Base-by-base conservation (phyloP, 1,140 invertebrate genomes). In the Lysiphlebus fabarum region DNA sequence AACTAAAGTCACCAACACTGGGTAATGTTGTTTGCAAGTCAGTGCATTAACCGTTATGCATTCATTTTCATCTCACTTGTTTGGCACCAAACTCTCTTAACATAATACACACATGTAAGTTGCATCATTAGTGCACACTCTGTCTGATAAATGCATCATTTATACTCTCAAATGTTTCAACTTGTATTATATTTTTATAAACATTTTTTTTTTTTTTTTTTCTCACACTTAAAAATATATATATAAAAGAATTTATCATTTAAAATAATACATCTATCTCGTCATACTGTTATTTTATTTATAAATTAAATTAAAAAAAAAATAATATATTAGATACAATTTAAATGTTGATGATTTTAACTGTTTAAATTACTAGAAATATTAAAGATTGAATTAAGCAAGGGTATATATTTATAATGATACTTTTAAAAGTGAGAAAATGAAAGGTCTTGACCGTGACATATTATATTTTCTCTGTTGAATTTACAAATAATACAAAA, bases 11-110 rank as follows among this genome's bases (percentile, higher is more conserved):
- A 33, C 48, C 48, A 17, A 65, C 65, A 65, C 66, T 61, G 62
- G 64, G 68, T 62, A n/a, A 70, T 70, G 68, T 67, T 68, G 47
- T 51, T 63, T 54, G 33, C 45, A 10, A 10, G 8, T 12, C 48
- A 45, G 34, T 48, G 38, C n/a, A n/a, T 8, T n/a, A 38, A 51
- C 49, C 49, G 49, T 51, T 51, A 51, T 47, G 4, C 36, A 40
- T 40, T 8, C 38, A 10, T 51, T 38, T n/a, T 17, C 17, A 17
- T 17, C 17, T 17, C 17, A 17, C 17, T 17, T 17, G 17, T 17
- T 17, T 17, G 1, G 17, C 1, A 17, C 1, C 3, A 17, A 17
- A 17, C 36, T 11, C 38, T 51, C 49, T 51, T 14, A 34, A 51
- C 49, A 38, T 36, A 51, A 36, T 36, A 51, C 49, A 34, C 49